These are phyloP conservation scores for Heteronetta atricapilla DNA, from an alignment of 2,113 vertebrate genomes.

Conservation along the genomic window DNA sequence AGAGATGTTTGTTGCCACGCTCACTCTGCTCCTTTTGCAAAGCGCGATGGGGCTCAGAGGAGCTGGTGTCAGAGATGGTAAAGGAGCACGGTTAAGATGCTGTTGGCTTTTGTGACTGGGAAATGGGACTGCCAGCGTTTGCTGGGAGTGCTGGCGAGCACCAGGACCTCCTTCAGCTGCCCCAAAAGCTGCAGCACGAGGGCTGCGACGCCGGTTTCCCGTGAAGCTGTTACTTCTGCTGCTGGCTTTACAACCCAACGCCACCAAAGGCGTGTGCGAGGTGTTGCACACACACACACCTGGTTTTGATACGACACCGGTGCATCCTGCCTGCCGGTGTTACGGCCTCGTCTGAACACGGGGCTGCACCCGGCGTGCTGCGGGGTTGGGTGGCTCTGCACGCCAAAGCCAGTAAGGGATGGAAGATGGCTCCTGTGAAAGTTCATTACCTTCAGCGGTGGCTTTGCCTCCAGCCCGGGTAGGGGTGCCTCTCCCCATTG, in stretches of 20 bases:
- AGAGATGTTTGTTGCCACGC: background rate
- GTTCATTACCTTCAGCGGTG: accelerated
- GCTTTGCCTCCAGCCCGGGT: background rate
- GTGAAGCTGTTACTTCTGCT: accelerated
- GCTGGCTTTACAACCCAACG: background rate
- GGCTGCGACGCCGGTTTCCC: too few relatives aligned
- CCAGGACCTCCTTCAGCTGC: background rate
- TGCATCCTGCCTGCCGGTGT: background rate
- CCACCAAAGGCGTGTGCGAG: accelerated
- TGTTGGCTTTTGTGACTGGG: accelerated
- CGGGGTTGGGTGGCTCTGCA: background rate
- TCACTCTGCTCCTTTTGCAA: background rate
- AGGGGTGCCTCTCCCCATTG: too few relatives aligned
- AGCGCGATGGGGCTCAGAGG: background rate
- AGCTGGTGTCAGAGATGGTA: background rate
- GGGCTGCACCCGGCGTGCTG: background rate
- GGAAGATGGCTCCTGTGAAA: background rate
- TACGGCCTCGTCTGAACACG: background rate
- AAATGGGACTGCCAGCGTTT: background rate
- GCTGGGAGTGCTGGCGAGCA: background rate
- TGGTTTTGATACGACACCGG: accelerated
- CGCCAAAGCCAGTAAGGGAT: background rate
- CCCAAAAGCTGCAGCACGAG: accelerated
- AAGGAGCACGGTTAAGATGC: accelerated
- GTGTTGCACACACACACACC: background rate